A percentile compares a stretch with the other conserved stretches of the same genome.
These are phyloP conservation scores for Sitodiplosis mosellana DNA, from an alignment of 1,140 invertebrate genomes.

Conservation along the genomic window DNA sequence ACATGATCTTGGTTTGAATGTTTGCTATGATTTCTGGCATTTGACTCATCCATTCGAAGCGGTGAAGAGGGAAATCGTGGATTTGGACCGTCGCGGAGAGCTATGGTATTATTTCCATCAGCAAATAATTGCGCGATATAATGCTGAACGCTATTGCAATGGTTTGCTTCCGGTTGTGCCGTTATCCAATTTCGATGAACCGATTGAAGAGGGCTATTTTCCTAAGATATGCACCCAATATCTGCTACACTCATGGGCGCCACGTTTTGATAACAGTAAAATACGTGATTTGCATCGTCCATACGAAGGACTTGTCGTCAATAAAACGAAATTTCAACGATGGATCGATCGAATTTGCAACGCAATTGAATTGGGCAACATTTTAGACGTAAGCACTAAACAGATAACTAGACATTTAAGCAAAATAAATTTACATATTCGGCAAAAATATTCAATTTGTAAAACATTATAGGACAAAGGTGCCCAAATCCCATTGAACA, in stretches of 20 bases:
- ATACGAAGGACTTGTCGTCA: conserved; percentile 34
- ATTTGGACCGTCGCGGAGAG: conserved; percentile 48
- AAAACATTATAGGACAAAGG: too few relatives aligned
- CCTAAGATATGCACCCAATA: conserved; percentile 34
- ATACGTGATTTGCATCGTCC: conserved; percentile 31
- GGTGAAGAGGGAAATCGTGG: conserved; percentile 26
- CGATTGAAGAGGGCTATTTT: conserved; percentile 34
- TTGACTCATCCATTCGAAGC: conserved; percentile 39
- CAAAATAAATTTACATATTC: too few relatives aligned
- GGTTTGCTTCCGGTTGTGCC: conserved; percentile 28
- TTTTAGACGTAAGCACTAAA: too few relatives aligned
- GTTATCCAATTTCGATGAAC: conserved; percentile 31
- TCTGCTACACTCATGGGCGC: conserved; percentile 33
- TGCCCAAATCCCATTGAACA: too few relatives aligned
- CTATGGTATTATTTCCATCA: conserved; percentile 59
- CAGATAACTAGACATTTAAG: too few relatives aligned
- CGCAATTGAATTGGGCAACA: conserved; percentile 41
- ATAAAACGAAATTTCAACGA: conserved; percentile 33
- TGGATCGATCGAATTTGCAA: conserved; percentile 39
- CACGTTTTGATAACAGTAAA: conserved; percentile 28
- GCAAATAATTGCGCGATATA: conserved; percentile 37
- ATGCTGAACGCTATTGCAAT: conserved; percentile 36
- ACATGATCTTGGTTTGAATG: conserved; percentile 36
- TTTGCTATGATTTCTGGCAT: conserved; percentile 63
- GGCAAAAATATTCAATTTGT: too few relatives aligned